A percentile compares a stretch with the other conserved stretches of the same genome.
Conservation (phyloP, 2,888 invertebrate genomes). For the Archaeoteleia sp. region DNA sequence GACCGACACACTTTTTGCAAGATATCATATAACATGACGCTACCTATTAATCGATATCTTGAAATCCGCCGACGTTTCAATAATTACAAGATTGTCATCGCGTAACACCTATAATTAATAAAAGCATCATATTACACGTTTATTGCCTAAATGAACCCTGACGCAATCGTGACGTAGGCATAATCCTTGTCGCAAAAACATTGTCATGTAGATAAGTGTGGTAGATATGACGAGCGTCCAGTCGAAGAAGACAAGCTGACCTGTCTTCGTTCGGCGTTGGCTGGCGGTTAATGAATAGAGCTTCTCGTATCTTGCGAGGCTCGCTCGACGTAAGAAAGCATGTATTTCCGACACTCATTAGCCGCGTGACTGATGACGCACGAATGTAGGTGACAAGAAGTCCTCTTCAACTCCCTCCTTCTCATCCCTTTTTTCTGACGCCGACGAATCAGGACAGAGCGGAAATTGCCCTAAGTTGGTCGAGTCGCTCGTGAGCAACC, state of each 20-base stretch:
- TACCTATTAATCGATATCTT: conserved; percentile 24
- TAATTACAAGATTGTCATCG: conserved; percentile 38
- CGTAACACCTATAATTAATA: conserved; percentile 27
- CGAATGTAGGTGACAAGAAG: conserved; percentile 66
- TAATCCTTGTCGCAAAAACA: conserved; percentile 26
- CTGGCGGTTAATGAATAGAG: conserved; percentile 62
- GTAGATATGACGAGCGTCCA: conserved; percentile 14
- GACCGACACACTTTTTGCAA: conserved; percentile 30
- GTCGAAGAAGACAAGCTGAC: conserved; percentile 11
- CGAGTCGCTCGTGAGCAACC: not conserved
- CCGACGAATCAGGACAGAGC: too few species aligned
- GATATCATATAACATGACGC: conserved; percentile 17
- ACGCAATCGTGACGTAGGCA: conserved; percentile 13
- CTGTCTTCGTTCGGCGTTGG: not conserved
- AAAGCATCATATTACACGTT: conserved; percentile 30
- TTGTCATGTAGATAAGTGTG: conserved; percentile 27
- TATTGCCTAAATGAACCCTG: conserved; percentile 5
- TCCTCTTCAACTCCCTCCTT: conserved; percentile 49
- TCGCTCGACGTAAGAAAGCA: conserved; percentile 59
- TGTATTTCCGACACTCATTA: conserved; percentile 70
- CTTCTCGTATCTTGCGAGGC: conserved; percentile 49
- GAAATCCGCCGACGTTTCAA: conserved; percentile 20
- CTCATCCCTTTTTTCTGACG: conserved; percentile 31
- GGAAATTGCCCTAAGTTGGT: too few species aligned
- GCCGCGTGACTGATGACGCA: conserved; percentile 69